Percentiles rank a stretch among this genome's conserved stretches.
These are phyloP conservation scores for Sinelater perroti DNA, from an alignment of 2,888 invertebrate species.

Conservation along the genomic window DNA sequence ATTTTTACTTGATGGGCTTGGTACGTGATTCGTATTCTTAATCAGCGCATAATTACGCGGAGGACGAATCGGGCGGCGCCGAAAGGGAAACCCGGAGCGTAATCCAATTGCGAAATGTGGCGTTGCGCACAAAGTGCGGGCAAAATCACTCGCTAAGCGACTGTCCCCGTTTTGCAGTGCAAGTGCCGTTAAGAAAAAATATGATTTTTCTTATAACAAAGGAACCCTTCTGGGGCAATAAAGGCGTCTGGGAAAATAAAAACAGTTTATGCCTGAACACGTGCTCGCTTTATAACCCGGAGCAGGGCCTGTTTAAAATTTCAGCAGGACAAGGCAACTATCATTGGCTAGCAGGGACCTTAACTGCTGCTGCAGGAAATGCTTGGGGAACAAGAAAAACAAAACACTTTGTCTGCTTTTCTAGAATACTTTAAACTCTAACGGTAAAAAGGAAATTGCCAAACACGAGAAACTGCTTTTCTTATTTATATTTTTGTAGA, in stretches of 20 bases:
- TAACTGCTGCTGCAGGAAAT: slow-evolving; percentile 34
- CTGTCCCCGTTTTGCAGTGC: slow-evolving; percentile 28
- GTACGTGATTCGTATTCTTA: slow-evolving; percentile 32
- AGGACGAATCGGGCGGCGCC: slow-evolving; percentile 13
- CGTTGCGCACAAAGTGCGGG: slow-evolving; percentile 10
- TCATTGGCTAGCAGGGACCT: slow-evolving; percentile 38
- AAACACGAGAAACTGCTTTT: slow-evolving; percentile 20
- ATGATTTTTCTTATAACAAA: slow-evolving; percentile 36
- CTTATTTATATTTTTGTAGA: too few relatives aligned
- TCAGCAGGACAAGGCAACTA: slow-evolving; percentile 46
- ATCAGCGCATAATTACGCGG: slow-evolving; percentile 21
- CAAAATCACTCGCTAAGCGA: slow-evolving; percentile 27
- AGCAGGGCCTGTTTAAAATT: slow-evolving; percentile 51
- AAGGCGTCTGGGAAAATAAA: slow-evolving; percentile 48
- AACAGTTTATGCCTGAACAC: slow-evolving; percentile 53
- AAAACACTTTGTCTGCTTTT: slow-evolving; percentile 33
- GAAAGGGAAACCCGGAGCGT: slow-evolving; percentile 9
- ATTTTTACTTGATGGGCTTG: slow-evolving; percentile 35
- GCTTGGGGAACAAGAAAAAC: slow-evolving; percentile 28
- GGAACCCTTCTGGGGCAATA: slow-evolving; percentile 37
- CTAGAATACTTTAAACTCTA: slow-evolving; percentile 27
- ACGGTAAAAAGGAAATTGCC: slow-evolving; percentile 17
- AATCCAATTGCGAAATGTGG: slow-evolving; percentile 5
- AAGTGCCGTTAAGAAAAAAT: slow-evolving; percentile 31
- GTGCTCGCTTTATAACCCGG: slow-evolving; percentile 50